phyloP scores from a whole-genome alignment of 1,140 invertebrate species.

The Ostrea denselamellosa region DNA sequence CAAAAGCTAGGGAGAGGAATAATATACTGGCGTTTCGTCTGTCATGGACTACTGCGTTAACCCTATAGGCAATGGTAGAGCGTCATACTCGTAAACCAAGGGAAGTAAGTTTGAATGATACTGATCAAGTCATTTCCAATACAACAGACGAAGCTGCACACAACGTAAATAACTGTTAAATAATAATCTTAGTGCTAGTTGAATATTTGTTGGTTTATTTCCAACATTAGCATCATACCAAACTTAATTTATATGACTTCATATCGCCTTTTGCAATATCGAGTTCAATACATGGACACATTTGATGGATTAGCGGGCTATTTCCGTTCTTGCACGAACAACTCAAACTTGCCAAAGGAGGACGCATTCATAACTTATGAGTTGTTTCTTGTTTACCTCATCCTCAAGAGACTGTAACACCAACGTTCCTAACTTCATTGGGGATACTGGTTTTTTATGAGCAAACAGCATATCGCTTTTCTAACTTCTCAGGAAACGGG shows the following conservation, averaged over 20 bases:
- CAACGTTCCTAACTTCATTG: constrained; percentile 70
- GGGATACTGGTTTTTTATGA: constrained; percentile 42
- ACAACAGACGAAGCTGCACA: too few species aligned
- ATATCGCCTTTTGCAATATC: neutral
- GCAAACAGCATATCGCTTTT: constrained; percentile 13
- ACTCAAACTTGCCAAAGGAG: constrained; percentile 25
- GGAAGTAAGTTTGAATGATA: too few species aligned
- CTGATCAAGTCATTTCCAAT: too few species aligned
- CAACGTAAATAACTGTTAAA: too few species aligned
- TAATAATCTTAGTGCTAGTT: too few species aligned
- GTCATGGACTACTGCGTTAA: too few species aligned
- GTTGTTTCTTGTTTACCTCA: constrained; percentile 57
- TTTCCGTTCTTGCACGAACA: constrained; percentile 46
- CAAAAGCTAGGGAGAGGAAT: too few species aligned
- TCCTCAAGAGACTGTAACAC: constrained; percentile 70
- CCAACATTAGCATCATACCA: too few species aligned
- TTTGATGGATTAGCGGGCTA: constrained; percentile 38
- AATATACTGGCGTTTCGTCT: too few species aligned
- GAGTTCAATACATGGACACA: constrained; percentile 34
- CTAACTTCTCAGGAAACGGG: constrained; percentile 54
- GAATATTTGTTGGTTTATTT: too few species aligned
- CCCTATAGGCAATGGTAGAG: too few species aligned
- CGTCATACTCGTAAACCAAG: too few species aligned
- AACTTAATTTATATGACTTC: neutral
- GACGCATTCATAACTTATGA: neutral